Percentiles rank a stretch among this genome's conserved stretches.
Evolutionary conservation across 2,888 invertebrate genomes (phyloP).

Genomic region (Scaptomyza polygonia): DNA sequence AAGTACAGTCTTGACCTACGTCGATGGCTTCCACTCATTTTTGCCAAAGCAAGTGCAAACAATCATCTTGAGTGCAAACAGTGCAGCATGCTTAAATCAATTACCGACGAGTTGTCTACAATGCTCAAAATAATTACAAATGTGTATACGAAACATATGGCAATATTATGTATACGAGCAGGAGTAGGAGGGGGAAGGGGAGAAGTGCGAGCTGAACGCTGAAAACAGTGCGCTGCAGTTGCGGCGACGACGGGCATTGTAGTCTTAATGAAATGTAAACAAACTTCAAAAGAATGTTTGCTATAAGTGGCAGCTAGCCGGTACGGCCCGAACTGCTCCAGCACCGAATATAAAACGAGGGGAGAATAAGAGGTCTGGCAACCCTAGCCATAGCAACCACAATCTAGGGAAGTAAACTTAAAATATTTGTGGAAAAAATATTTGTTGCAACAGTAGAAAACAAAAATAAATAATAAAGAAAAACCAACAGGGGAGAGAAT

Average conservation of each 20-base stretch:
- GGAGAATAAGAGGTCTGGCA: not conserved
- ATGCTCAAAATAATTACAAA: constrained; percentile 48
- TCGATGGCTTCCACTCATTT: not conserved
- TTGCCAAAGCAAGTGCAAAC: not conserved
- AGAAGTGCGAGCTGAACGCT: too few relatives aligned
- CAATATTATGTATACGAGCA: constrained; percentile 32
- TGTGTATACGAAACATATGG: constrained; percentile 46
- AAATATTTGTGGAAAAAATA: constrained; percentile 55
- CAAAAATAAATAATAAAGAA: constrained; percentile 17
- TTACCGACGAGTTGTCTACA: constrained; percentile 63
- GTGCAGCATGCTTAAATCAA: constrained; percentile 59
- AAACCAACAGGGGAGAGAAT: not conserved
- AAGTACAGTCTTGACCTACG: not conserved
- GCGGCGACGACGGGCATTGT: constrained; percentile 52
- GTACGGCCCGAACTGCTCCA: constrained; percentile 26
- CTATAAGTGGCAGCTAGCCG: constrained; percentile 72
- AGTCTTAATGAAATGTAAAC: constrained; percentile 79
- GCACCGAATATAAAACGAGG: not conserved
- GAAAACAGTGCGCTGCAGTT: constrained; percentile 36
- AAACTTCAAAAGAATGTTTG: constrained; percentile 79
- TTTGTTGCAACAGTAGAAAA: constrained; percentile 36
- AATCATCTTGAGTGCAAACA: not conserved
- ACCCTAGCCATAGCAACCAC: constrained; percentile 6
- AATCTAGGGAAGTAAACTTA: constrained; percentile 43
- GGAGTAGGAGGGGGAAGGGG: too few relatives aligned